Conservation (phyloP, 2,888 invertebrate genomes). For the Meloe dianella region DNA sequence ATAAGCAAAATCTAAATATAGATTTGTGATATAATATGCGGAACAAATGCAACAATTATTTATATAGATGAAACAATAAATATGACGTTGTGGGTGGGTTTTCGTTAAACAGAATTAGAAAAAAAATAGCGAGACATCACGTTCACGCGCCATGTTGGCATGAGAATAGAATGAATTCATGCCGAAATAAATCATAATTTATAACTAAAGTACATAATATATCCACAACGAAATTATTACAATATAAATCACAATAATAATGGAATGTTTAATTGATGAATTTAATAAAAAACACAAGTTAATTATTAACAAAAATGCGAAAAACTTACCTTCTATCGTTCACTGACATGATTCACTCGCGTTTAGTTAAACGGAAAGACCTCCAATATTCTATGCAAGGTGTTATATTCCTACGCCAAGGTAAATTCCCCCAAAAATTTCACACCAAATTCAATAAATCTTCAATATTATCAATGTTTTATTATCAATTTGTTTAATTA, state of each 20-base stretch:
- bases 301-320: constrained; percentile 55
- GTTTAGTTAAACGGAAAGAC: constrained; percentile 73
- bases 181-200: constrained; percentile 48
- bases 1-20: background rate
- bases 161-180: constrained; percentile 57
- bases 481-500: background rate
- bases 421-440: background rate
- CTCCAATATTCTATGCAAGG: constrained; percentile 53
- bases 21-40: background rate
- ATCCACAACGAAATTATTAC: constrained; percentile 17
- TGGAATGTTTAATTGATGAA: constrained; percentile 8
- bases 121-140: constrained; percentile 11
- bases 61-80: background rate
- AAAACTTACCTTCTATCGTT: constrained; percentile 80
- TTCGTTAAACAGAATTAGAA: no score
- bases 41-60: background rate
- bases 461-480: no score
- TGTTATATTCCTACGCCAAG: constrained; percentile 59
- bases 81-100: background rate
- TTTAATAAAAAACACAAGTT: constrained; percentile 28
- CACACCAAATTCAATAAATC: background rate
- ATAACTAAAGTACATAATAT: constrained; percentile 40
- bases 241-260: background rate
- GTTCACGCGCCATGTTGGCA: constrained; percentile 66
- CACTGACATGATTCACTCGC: constrained; percentile 83